Evolutionary conservation across 2,888 invertebrate species (phyloP).

Genomic region (Sarcophaga caerulescens): DNA sequence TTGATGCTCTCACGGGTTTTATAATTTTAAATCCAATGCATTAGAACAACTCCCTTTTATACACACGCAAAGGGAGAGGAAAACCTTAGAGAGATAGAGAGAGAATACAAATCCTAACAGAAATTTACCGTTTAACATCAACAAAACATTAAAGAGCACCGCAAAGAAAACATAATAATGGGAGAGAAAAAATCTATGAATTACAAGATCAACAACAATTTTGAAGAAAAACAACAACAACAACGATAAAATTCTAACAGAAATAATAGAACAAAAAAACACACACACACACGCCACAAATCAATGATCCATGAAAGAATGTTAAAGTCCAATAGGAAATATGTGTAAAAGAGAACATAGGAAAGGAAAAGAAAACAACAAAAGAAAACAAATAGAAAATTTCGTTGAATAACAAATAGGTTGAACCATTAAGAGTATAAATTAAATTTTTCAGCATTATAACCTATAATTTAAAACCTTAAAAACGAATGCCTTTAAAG

Average conservation of each 20-base stretch:
- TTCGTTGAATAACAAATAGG: neutral
- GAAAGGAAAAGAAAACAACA: neutral
- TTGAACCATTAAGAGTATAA: neutral
- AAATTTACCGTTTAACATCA: slow-evolving; percentile 57
- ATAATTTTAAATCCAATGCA: slow-evolving; percentile 49
- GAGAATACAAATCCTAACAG: slow-evolving; percentile 38
- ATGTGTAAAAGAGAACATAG: neutral
- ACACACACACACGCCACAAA: slow-evolving; percentile 45
- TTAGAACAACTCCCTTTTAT: slow-evolving; percentile 45
- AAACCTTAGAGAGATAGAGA: neutral
- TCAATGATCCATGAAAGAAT: slow-evolving; percentile 48
- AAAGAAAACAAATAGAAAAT: slow-evolving; percentile 21
- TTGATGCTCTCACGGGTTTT: slow-evolving; percentile 44
- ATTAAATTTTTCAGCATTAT: no score
- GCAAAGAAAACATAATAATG: slow-evolving; percentile 24
- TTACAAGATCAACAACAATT: slow-evolving; percentile 45
- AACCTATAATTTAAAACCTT: no score
- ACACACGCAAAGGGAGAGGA: slow-evolving; percentile 37
- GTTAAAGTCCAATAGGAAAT: slow-evolving; percentile 53
- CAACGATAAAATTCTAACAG: neutral
- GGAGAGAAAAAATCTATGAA: slow-evolving; percentile 43
- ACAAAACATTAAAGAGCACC: slow-evolving; percentile 17
- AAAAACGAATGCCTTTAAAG: neutral
- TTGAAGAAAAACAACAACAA: slow-evolving; percentile 35
- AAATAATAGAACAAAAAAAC: slow-evolving; percentile 26